Percentiles rank a stretch among this genome's conserved stretches.
phyloP scores from a whole-genome alignment of 2,888 invertebrate species.

The Phaonia tiefii region DNA sequence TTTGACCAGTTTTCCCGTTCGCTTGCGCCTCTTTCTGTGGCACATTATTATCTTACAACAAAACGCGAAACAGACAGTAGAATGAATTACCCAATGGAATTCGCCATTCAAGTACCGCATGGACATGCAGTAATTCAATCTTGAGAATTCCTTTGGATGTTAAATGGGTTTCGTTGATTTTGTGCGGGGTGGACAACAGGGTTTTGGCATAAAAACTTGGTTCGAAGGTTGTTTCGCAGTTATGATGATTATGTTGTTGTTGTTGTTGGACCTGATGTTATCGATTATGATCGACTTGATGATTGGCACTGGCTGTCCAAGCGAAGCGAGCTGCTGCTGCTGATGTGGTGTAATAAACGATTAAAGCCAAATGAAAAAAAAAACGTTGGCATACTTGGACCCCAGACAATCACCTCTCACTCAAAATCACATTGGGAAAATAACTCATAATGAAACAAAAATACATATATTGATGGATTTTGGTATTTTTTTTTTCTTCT shows the following conservation, averaged over 20 bases:
- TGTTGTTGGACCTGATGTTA: not conserved
- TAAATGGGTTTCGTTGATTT: not conserved
- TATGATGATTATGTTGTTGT: slow-evolving; percentile 28
- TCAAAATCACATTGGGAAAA: not conserved
- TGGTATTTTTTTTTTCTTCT: not conserved
- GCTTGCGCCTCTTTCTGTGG: slow-evolving; percentile 24
- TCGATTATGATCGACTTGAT: slow-evolving; percentile 32
- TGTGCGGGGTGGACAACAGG: not conserved
- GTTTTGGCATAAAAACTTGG: not conserved
- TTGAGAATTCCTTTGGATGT: slow-evolving; percentile 3
- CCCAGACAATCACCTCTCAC: slow-evolving; percentile 36
- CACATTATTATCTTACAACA: not conserved
- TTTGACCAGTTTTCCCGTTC: slow-evolving; percentile 63
- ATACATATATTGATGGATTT: slow-evolving; percentile 14
- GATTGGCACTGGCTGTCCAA: slow-evolving; percentile 25
- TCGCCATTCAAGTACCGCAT: not conserved
- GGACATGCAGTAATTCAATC: slow-evolving; percentile 9
- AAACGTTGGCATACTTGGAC: slow-evolving; percentile 22
- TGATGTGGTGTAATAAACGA: slow-evolving; percentile 31
- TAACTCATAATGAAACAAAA: not conserved
- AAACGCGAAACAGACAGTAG: not conserved
- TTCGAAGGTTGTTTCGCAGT: slow-evolving; percentile 32
- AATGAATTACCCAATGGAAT: slow-evolving; percentile 16
- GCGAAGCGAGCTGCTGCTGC: no score
- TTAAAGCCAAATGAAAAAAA: not conserved